phyloP scores from a whole-genome alignment of 1,140 invertebrate genomes.

The Drosophila paulistorum region DNA sequence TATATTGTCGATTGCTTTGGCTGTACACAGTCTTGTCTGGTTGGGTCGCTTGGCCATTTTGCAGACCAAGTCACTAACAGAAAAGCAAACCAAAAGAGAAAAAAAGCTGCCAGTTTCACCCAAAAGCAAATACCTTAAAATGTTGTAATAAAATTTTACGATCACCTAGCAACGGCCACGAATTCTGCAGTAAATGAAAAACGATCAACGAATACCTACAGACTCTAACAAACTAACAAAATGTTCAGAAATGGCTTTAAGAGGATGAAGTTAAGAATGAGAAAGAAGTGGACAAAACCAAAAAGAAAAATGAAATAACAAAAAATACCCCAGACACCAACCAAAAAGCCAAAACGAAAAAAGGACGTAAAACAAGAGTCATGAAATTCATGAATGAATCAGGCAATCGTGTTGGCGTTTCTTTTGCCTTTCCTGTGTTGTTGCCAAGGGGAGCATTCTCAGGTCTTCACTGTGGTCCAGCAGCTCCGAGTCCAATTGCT shows the following conservation, averaged over 20 bases:
- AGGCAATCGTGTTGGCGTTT: slow-evolving; percentile 65
- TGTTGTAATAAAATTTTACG: slow-evolving; percentile 70
- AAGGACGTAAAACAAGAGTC: slow-evolving; percentile 70
- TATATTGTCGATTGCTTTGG: background rate
- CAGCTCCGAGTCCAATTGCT: slow-evolving; percentile 3
- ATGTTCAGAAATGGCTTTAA: slow-evolving; percentile 8
- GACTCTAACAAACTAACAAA: slow-evolving; percentile 26
- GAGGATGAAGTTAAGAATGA: slow-evolving; percentile 3
- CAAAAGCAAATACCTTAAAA: slow-evolving; percentile 42
- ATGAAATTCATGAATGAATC: slow-evolving; percentile 79
- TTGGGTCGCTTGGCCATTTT: background rate
- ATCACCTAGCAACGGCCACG: slow-evolving; percentile 65
- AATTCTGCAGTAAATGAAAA: slow-evolving; percentile 24
- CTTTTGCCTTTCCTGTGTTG: slow-evolving; percentile 44
- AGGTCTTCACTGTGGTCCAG: slow-evolving; percentile 47
- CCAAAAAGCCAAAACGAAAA: background rate
- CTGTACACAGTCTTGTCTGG: background rate
- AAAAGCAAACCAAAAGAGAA: background rate
- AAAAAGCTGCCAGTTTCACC: background rate
- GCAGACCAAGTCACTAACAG: background rate
- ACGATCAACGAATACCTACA: slow-evolving; percentile 16
- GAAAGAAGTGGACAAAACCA: slow-evolving; percentile 6
- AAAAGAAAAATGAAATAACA: slow-evolving; percentile 12
- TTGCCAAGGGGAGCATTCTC: slow-evolving; percentile 45
- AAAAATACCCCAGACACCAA: slow-evolving; percentile 1